Percentiles rank a stretch among this genome's conserved stretches.
These are phyloP conservation scores for Trichogramma dendrolimi DNA, from an alignment of 2,888 invertebrate species.

Conservation along the genomic window DNA sequence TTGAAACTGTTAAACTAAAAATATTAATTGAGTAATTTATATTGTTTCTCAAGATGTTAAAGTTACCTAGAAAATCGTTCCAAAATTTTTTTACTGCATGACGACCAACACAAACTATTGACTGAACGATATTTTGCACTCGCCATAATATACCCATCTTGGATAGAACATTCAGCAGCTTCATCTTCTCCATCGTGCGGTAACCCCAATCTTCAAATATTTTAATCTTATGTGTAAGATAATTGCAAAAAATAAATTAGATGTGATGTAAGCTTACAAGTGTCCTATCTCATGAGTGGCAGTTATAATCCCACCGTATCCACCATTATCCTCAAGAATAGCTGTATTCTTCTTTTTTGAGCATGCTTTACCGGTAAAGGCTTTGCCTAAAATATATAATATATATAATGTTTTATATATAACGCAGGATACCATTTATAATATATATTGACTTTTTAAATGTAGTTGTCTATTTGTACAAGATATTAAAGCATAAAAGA, in stretches of 20 bases:
- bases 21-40: not conserved
- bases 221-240: not conserved
- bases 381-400: conserved; percentile 13
- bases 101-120: conserved; percentile 23
- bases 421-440: too few relatives aligned
- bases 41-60: not conserved
- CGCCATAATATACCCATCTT: conserved; percentile 27
- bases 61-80: conserved; percentile 17
- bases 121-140: conserved; percentile 19
- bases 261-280: conserved; percentile 15
- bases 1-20: conserved; percentile 13
- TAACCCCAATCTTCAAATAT: conserved; percentile 14
- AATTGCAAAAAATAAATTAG: not conserved
- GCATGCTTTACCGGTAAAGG: conserved; percentile 24
- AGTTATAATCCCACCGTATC: conserved; percentile 25
- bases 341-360: conserved; percentile 24
- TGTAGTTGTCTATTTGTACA: too few relatives aligned
- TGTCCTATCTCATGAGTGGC: conserved; percentile 27
- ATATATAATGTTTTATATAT: too few relatives aligned
- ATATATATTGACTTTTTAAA: too few relatives aligned
- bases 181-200: conserved; percentile 24
- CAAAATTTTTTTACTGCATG: conserved; percentile 20
- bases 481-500: conserved; percentile 2
- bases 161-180: conserved; percentile 18
- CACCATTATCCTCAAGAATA: conserved; percentile 26